Conservation (phyloP, 2,113 vertebrate species). For the Podarcis muralis region DNA sequence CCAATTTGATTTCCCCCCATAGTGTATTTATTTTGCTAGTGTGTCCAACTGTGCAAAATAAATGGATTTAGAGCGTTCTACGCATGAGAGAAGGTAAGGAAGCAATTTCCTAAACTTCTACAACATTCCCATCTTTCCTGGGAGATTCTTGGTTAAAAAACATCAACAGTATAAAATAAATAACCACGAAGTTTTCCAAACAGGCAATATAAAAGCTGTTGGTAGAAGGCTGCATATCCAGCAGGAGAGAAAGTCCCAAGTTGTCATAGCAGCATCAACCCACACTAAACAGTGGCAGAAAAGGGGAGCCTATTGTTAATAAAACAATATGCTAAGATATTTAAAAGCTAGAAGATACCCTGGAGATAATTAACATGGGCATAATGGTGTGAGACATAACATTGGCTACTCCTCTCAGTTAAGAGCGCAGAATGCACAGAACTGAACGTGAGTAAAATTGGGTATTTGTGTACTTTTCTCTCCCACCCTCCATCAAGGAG, state of each 20-base stretch:
- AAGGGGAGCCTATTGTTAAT: constrained; percentile 69
- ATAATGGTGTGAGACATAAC: background rate
- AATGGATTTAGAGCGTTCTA: background rate
- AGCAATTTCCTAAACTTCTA: background rate
- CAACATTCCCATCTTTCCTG: constrained; percentile 44
- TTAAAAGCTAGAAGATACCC: background rate
- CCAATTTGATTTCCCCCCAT: background rate
- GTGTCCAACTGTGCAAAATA: background rate
- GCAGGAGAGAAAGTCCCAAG: constrained; percentile 63
- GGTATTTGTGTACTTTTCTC: background rate
- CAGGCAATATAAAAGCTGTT: constrained; percentile 49
- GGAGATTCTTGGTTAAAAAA: constrained; percentile 35
- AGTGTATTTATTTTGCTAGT: background rate
- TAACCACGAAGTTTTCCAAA: constrained; percentile 51
- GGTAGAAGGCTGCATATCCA: constrained; percentile 57
- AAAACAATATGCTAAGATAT: constrained; percentile 56
- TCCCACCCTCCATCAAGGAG: background rate
- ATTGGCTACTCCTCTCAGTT: background rate
- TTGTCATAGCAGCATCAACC: constrained; percentile 82
- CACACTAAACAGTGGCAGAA: constrained; percentile 55
- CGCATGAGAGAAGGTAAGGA: background rate
- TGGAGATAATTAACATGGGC: background rate
- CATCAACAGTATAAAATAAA: constrained; percentile 33
- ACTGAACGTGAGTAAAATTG: background rate
- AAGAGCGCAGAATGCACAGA: background rate